These are phyloP conservation scores for Rhagophthalmus giganteus DNA, from an alignment of 2,888 invertebrate species.

Conservation along the genomic window DNA sequence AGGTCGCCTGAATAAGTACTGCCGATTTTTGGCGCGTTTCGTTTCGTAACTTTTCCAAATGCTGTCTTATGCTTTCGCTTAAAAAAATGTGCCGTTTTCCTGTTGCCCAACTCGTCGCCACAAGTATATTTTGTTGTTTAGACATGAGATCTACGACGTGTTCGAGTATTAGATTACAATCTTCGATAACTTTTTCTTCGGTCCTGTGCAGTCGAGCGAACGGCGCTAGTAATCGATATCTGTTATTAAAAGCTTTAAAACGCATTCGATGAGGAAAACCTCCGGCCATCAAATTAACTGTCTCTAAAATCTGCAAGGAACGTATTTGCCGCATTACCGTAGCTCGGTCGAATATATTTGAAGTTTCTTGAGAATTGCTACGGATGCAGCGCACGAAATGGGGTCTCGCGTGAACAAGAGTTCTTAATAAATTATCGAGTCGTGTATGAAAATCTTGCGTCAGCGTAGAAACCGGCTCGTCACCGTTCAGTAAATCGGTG, in stretches of 20 bases:
- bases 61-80: slow-evolving; percentile 90
- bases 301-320: slow-evolving; percentile 85
- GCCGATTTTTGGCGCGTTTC: slow-evolving; percentile 80
- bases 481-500: slow-evolving; percentile 78
- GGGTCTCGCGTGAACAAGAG: slow-evolving; percentile 88
- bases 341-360: slow-evolving; percentile 81
- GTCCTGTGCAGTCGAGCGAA: slow-evolving; percentile 68
- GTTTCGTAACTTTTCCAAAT: slow-evolving; percentile 79
- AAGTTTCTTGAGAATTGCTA: slow-evolving; percentile 79
- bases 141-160: slow-evolving; percentile 65
- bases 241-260: slow-evolving; percentile 86
- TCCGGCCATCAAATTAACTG: slow-evolving; percentile 92
- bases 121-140: slow-evolving; percentile 60
- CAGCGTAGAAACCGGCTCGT: slow-evolving; percentile 84
- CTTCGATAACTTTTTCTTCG: slow-evolving; percentile 76
- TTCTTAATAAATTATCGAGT: slow-evolving; percentile 87
- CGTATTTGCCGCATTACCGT: slow-evolving; percentile 87
- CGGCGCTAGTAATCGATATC: slow-evolving; percentile 85
- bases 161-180: slow-evolving; percentile 75
- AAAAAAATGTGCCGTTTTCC: slow-evolving; percentile 93
- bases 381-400: slow-evolving; percentile 93
- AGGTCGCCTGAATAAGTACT: slow-evolving; percentile 79
- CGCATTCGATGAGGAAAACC: slow-evolving; percentile 95
- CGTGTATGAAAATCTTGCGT: slow-evolving; percentile 96
- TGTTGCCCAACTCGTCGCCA: slow-evolving; percentile 84